Evolutionary conservation across 2,888 invertebrate species (phyloP).

Genomic region (Hydriomena furcata): DNA sequence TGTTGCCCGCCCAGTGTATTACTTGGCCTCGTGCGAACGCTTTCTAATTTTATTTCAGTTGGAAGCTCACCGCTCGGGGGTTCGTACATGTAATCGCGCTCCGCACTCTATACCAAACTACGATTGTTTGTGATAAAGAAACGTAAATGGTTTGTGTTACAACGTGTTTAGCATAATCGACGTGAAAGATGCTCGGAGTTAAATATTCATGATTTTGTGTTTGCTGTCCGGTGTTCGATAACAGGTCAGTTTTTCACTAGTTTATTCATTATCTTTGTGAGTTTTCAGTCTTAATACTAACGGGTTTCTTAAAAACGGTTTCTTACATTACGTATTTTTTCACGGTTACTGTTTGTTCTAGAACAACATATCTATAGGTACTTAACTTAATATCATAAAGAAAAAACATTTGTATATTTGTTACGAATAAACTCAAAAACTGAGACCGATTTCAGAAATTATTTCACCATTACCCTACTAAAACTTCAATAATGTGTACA

Average conservation of each 20-base stretch:
- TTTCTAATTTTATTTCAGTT: slow-evolving; percentile 40
- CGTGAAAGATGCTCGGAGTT: slow-evolving; percentile 55
- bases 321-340: no score
- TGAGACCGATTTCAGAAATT: no score
- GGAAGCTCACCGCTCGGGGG: slow-evolving; percentile 43
- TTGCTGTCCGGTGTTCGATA: slow-evolving; percentile 50
- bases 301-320: slow-evolving; percentile 2
- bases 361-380: no score
- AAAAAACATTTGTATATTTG: no score
- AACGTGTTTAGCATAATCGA: slow-evolving; percentile 45
- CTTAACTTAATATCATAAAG: no score
- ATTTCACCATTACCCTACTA: no score
- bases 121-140: slow-evolving; percentile 32
- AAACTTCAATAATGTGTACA: no score
- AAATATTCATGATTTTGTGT: slow-evolving; percentile 56
- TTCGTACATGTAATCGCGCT: slow-evolving; percentile 26
- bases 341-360: no score
- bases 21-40: slow-evolving; percentile 37
- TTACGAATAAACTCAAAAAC: no score
- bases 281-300: slow-evolving; percentile 25
- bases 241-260: slow-evolving; percentile 64
- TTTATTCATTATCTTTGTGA: slow-evolving; percentile 33
- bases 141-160: slow-evolving; percentile 48
- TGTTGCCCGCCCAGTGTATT: slow-evolving; percentile 52
- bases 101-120: slow-evolving; percentile 17